A percentile compares a stretch with the other conserved stretches of the same genome.
These are phyloP conservation scores for Pristionchus arcanus DNA, from an alignment of 2,888 invertebrate species.

Conservation along the genomic window DNA sequence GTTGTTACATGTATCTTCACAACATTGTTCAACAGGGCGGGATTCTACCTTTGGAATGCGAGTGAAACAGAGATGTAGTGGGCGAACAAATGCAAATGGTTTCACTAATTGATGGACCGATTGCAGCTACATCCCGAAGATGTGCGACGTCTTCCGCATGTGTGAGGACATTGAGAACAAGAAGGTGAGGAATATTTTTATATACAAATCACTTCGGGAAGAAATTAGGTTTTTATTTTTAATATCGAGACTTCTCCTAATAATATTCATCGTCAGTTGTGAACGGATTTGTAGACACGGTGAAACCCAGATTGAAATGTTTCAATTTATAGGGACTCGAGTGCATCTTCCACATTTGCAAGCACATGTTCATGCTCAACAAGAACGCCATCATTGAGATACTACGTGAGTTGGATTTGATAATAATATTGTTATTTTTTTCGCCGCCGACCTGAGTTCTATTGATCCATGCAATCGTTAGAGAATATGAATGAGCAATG, in stretches of 20 bases:
- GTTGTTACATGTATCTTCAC: too few relatives aligned
- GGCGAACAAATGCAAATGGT: too few relatives aligned
- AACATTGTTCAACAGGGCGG: too few relatives aligned
- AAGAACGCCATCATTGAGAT: slow-evolving; percentile 92
- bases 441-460: background rate
- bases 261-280: too few relatives aligned
- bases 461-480: background rate
- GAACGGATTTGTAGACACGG: too few relatives aligned
- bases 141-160: slow-evolving; percentile 94
- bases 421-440: background rate
- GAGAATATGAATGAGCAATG: background rate
- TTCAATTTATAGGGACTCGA: slow-evolving; percentile 84
- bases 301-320: too few relatives aligned
- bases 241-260: too few relatives aligned
- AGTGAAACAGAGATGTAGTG: too few relatives aligned
- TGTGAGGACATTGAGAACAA: slow-evolving; percentile 97
- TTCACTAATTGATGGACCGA: too few relatives aligned
- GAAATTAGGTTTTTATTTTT: too few relatives aligned
- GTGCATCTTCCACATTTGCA: slow-evolving; percentile 87
- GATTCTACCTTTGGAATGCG: too few relatives aligned
- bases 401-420: background rate
- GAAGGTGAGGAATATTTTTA: slow-evolving; percentile 84
- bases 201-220: too few relatives aligned
- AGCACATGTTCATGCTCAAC: slow-evolving; percentile 97
- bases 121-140: slow-evolving; percentile 89